These are phyloP conservation scores for Campoplex capitator DNA, from an alignment of 2,888 invertebrate species.

Conservation along the genomic window DNA sequence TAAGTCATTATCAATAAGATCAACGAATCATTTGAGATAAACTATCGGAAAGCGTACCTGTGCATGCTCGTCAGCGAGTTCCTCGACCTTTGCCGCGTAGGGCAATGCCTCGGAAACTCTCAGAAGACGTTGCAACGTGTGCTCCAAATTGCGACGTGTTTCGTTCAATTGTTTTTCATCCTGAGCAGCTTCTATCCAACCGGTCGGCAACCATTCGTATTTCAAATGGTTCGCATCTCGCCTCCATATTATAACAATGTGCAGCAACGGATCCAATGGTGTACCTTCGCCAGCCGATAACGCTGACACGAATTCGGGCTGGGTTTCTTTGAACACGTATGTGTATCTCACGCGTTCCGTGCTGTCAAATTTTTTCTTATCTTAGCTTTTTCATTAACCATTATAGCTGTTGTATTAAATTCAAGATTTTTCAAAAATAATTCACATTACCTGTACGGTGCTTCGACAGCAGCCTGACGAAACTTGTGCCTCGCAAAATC, in stretches of 20 bases:
- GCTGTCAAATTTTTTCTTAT: conserved; percentile 72
- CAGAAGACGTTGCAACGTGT: conserved; percentile 89
- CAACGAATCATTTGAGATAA: not conserved
- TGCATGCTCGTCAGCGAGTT: conserved; percentile 83
- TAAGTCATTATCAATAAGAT: not conserved
- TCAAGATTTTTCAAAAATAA: not conserved
- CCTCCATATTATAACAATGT: conserved; percentile 96
- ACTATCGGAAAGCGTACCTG: conserved; percentile 83
- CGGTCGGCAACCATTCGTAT: conserved; percentile 94
- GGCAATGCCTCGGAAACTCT: conserved; percentile 90
- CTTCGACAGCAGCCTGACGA: conserved; percentile 89
- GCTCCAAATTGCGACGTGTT: conserved; percentile 90
- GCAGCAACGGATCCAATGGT: conserved; percentile 89
- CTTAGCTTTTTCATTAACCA: not conserved
- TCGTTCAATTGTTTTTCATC: conserved; percentile 88
- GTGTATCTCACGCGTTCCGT: conserved; percentile 91
- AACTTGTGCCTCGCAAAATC: conserved; percentile 89
- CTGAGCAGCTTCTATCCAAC: conserved; percentile 86
- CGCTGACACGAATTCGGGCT: conserved; percentile 92
- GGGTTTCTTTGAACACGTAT: conserved; percentile 94
- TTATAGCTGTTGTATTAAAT: not conserved
- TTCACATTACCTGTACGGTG: conserved; percentile 86
- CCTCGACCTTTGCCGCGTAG: conserved; percentile 91
- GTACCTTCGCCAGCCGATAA: conserved; percentile 88
- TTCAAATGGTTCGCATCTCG: conserved; percentile 93